Evolutionary conservation across 2,888 invertebrate species (phyloP).

Genomic region (Ptycholaimellus sp.): DNA sequence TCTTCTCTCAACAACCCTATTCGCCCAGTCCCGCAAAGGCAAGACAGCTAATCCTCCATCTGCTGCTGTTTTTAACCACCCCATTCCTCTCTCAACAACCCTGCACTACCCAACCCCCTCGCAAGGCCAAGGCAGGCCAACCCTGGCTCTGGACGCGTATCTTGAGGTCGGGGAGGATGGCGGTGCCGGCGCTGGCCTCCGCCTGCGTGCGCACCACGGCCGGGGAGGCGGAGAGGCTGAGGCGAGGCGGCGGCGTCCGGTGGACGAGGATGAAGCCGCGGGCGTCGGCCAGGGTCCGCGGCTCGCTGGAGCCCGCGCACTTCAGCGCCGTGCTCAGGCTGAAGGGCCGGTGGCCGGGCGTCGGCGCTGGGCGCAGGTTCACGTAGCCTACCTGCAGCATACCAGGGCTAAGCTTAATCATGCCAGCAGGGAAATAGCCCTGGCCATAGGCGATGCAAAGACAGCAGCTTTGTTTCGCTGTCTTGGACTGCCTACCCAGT

Average conservation of each 20-base stretch:
- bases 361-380: conserved; percentile 68
- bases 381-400: conserved; percentile 46
- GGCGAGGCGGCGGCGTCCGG: conserved; percentile 53
- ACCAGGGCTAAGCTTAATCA: not conserved
- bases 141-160: conserved; percentile 32
- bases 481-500: no score
- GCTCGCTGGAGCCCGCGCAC: conserved; percentile 26
- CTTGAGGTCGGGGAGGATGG: conserved; percentile 59
- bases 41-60: no score
- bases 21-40: no score
- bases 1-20: no score
- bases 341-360: conserved; percentile 72
- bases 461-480: no score
- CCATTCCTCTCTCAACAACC: not conserved
- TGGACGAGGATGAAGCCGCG: conserved; percentile 67
- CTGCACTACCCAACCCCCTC: not conserved
- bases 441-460: not conserved
- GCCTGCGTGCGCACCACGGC: conserved; percentile 61
- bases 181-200: conserved; percentile 58
- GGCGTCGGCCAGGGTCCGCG: conserved; percentile 40
- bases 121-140: not conserved
- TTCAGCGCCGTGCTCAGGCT: conserved; percentile 53
- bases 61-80: not conserved
- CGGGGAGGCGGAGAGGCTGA: conserved; percentile 38
- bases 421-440: not conserved